Evolutionary conservation across 1,140 invertebrate species (phyloP).

Genomic region (Drosophila melanogaster): Release_6_plus_ISO1_MT NT_033779.5:22106501-22107000

Average conservation of each 20-base stretch:
- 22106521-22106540: conserved; percentile 41
- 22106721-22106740: conserved; percentile 75
- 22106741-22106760: conserved; percentile 73
- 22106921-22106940: background rate
- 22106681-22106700: conserved; percentile 15
- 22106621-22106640: conserved; percentile 57
- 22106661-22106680: conserved; percentile 21
- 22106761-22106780: conserved; percentile 78
- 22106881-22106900: conserved; percentile 24
- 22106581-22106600: background rate
- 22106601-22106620: conserved; percentile 72
- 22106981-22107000: conserved; percentile 91
- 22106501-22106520: conserved; percentile 1
- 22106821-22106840: conserved; percentile 64
- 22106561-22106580: background rate
- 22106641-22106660: conserved; percentile 74
- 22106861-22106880: conserved; percentile 26
- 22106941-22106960: conserved; percentile 80
- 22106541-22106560: conserved; percentile 70
- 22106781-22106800: conserved; percentile 74
- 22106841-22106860: conserved; percentile 51
- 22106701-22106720: conserved; percentile 58
- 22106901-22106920: conserved; percentile 2
- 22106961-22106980: conserved; percentile 89
- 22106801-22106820: conserved; percentile 64